Base-by-base conservation (phyloP, 2,888 invertebrate genomes). In the Dryomyza anilis region DNA sequence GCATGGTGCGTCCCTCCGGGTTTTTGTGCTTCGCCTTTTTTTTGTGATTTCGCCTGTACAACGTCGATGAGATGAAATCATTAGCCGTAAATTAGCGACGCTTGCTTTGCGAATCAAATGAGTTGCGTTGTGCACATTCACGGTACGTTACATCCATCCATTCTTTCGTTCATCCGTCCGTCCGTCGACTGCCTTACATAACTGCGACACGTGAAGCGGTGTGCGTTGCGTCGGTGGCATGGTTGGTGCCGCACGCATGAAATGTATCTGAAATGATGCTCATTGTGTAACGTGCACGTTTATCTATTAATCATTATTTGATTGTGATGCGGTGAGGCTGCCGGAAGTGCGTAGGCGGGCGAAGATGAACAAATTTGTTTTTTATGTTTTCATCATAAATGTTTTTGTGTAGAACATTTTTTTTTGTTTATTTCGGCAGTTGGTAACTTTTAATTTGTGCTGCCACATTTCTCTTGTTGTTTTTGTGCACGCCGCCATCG, bases 251-350 rank as follows among this genome's bases (percentile, higher is more conserved):
- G 57, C n/a, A 27, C 16, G 43, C 7, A 25, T 36, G 55, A 39
- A 16, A 23, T 39, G 36, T 27, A 27, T 43, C 43, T 39, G 57
- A 39, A 23, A 23, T 56, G 39, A n/a, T 29, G 45, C 3, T n/a
- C 39, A 25, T 39, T 39, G 36, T 39, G n/a, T 39, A 39, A 36
- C 39, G 25, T 39, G 56, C 43, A 55, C 55, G 33, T 55, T 55
- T 52, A 52, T 55, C 55, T 55, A 33, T 55, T 55, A 55, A 55
- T 55, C 55, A 55, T 55, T 33, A 55, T 55, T 55, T 55, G 55
- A 55, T 55, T 55, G 55, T 33, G 55, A 33, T 55, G 55, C 21
- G 55, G n/a, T n/a, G n/a, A n/a, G n/a, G n/a, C n/a, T n/a, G n/a
- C 30, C 30, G 19, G 19, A 30, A 33, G 55, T 55, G 48, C 21